These are phyloP conservation scores for Halictus ligatus DNA, from an alignment of 2,888 invertebrate genomes.

Conservation along the genomic window DNA sequence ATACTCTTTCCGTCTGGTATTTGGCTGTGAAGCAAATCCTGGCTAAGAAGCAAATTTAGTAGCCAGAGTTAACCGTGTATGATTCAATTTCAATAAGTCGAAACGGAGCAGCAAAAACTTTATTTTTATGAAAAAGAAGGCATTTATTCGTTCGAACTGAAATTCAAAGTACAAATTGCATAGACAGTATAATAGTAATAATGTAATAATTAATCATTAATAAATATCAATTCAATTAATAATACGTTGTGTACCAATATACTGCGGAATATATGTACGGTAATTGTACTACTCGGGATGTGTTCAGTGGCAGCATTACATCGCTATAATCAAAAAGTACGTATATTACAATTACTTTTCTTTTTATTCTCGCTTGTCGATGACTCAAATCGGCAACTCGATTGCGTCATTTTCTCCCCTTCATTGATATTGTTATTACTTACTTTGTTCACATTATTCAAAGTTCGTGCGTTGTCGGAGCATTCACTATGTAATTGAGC, in stretches of 20 bases:
- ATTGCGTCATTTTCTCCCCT: conserved; percentile 11
- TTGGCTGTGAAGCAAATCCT: too few relatives aligned
- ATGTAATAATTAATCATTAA: conserved; percentile 82
- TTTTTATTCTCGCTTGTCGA: conserved; percentile 52
- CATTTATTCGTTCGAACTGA: conserved; percentile 83
- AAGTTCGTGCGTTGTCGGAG: conserved; percentile 18
- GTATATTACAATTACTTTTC: conserved; percentile 67
- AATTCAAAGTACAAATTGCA: conserved; percentile 84
- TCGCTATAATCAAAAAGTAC: conserved; percentile 60
- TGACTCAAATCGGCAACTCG: conserved; percentile 35
- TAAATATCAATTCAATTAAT: conserved; percentile 82
- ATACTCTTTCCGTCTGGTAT: too few relatives aligned
- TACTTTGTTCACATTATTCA: neutral
- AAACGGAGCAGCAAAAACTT: neutral
- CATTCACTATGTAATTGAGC: neutral
- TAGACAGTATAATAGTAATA: conserved; percentile 83
- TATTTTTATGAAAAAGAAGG: conserved; percentile 84
- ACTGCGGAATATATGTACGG: conserved; percentile 76
- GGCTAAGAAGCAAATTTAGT: too few relatives aligned
- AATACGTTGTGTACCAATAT: conserved; percentile 70
- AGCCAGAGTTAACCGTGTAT: too few relatives aligned
- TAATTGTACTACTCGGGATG: conserved; percentile 84
- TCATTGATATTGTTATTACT: conserved; percentile 11
- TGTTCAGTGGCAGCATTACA: conserved; percentile 83
- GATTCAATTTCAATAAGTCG: too few relatives aligned